Conservation (phyloP, 2,113 vertebrate genomes). For the Pongo pygmaeus region DNA sequence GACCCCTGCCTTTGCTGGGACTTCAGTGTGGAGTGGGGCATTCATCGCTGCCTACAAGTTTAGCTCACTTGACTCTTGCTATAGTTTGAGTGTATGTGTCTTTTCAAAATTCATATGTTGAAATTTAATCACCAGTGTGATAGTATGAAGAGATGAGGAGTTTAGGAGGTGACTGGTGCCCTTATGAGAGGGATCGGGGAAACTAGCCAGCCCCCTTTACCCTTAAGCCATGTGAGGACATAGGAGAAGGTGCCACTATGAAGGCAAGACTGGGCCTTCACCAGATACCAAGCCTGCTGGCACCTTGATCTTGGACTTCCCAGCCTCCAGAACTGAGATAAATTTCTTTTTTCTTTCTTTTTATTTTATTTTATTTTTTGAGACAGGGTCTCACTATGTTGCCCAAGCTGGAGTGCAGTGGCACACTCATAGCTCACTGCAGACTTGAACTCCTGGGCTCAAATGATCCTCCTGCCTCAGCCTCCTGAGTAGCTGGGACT, state of each 20-base stretch:
- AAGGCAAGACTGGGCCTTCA: background rate
- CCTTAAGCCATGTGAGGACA: background rate
- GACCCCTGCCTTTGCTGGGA: background rate
- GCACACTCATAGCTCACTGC: no score
- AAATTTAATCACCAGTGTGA: background rate
- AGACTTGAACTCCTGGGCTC: no score
- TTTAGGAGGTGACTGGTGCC: background rate
- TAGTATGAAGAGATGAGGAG: background rate
- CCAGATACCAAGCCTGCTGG: background rate
- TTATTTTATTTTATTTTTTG: no score
- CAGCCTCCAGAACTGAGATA: background rate
- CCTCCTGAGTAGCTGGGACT: no score
- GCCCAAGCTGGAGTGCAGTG: no score
- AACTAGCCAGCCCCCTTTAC: background rate
- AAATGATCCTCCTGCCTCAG: no score
- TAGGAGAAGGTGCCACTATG: background rate
- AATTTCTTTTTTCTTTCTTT: no score
- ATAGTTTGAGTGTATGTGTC: background rate
- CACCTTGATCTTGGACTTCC: background rate
- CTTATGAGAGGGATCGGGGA: background rate
- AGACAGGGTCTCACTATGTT: no score
- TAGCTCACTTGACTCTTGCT: background rate
- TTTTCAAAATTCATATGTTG: background rate
- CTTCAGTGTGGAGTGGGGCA: background rate
- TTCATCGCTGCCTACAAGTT: rapidly evolving